These are phyloP conservation scores for Halictus ligatus DNA, from an alignment of 2,888 invertebrate species.

Conservation along the genomic window DNA sequence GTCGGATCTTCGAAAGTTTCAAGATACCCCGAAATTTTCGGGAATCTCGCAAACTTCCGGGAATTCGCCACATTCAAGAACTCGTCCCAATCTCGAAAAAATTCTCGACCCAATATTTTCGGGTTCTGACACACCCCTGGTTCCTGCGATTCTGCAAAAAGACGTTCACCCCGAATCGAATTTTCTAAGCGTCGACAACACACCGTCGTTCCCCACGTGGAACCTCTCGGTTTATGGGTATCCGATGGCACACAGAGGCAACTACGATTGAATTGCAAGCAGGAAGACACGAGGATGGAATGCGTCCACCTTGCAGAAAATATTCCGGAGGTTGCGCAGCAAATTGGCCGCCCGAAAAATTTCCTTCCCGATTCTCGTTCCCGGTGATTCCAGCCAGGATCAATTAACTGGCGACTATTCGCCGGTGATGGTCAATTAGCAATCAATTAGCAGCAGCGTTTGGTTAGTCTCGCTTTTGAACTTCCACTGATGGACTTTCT, in stretches of 20 bases:
- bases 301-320: neutral
- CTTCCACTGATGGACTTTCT: neutral
- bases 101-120: neutral
- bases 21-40: neutral
- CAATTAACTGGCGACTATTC: neutral
- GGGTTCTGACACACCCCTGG: neutral
- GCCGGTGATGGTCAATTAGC: neutral
- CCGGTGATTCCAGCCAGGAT: neutral
- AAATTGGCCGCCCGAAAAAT: neutral
- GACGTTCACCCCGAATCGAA: neutral
- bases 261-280: slow-evolving; percentile 13
- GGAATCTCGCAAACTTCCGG: no score
- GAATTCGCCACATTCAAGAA: no score
- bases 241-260: neutral
- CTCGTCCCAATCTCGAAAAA: neutral
- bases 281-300: slow-evolving; percentile 7
- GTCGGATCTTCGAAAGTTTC: neutral
- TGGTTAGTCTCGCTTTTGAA: neutral
- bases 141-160: neutral
- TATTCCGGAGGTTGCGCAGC: slow-evolving; percentile 2
- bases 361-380: neutral
- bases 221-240: neutral
- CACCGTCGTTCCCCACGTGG: neutral
- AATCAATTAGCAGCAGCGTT: neutral
- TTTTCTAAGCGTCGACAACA: slow-evolving; percentile 3